These are phyloP conservation scores for Chionoecetes opilio DNA, from an alignment of 1,140 invertebrate genomes.

Conservation along the genomic window DNA sequence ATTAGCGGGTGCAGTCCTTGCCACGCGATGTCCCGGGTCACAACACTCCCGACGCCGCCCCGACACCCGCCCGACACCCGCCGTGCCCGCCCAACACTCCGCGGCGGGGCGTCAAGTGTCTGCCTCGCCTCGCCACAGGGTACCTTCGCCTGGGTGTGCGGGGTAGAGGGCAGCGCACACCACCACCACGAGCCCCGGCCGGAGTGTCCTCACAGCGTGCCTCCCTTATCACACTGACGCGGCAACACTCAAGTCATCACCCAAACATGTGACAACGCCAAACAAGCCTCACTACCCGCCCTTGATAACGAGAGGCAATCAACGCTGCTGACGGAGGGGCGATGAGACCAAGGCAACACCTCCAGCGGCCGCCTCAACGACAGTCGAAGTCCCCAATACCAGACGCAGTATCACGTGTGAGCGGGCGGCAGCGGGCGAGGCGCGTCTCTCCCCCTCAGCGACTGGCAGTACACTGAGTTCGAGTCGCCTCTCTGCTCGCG, in stretches of 20 bases:
- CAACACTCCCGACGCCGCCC: not conserved
- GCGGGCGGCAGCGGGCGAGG: not conserved
- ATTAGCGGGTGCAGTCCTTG: not conserved
- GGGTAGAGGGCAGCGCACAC: not conserved
- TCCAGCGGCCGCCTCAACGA: not conserved
- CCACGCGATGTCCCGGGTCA: not conserved
- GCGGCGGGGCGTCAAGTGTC: not conserved
- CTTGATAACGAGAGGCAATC: not conserved
- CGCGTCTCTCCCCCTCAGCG: not conserved
- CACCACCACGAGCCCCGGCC: not conserved
- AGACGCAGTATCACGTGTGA: not conserved
- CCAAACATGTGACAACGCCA: not conserved
- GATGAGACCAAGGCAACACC: not conserved
- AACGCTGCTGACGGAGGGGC: not conserved
- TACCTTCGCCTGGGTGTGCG: not conserved
- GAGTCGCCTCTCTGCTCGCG: no score
- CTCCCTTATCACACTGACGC: not conserved
- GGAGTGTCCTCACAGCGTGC: not conserved
- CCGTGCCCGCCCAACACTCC: not conserved
- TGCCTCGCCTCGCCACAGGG: not conserved
- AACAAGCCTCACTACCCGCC: not conserved
- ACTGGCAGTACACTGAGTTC: slow-evolving; percentile 3
- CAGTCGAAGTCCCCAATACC: slow-evolving; percentile 14
- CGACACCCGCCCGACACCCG: not conserved
- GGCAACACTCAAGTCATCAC: not conserved